Conservation (phyloP, 2,797 vertebrate genomes). For the Pseudocheirus occidentalis region DNA sequence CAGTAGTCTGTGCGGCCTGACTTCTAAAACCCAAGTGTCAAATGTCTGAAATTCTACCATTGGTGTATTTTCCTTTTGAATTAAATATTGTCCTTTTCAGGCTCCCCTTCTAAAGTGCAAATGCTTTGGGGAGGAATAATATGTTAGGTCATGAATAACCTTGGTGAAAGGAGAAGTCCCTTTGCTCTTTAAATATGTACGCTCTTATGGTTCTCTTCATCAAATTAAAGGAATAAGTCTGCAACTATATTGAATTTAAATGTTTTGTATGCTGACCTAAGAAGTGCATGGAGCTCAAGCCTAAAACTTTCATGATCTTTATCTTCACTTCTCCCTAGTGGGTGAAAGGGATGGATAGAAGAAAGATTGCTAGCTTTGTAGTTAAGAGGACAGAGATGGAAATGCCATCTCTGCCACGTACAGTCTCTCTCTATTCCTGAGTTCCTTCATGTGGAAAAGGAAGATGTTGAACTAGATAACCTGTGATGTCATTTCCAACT, state of each 20-base stretch:
- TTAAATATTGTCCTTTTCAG: not conserved
- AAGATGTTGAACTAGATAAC: not conserved
- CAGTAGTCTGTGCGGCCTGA: not conserved
- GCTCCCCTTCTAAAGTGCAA: not conserved
- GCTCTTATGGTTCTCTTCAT: not conserved
- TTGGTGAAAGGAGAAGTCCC: not conserved
- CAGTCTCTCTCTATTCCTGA: not conserved
- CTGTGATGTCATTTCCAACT: not conserved
- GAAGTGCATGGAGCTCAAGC: not conserved
- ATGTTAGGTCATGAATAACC: not conserved
- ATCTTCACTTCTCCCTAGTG: not conserved
- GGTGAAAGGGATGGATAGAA: not conserved
- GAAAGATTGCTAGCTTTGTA: not conserved
- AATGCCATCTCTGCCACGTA: not conserved
- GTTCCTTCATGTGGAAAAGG: not conserved
- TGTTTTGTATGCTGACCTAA: not conserved
- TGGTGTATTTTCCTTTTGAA: not conserved
- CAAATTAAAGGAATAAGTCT: not conserved
- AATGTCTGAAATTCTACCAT: not conserved
- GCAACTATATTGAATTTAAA: not conserved
- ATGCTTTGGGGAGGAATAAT: not conserved
- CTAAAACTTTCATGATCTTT: not conserved
- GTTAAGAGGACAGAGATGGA: not conserved
- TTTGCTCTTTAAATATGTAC: not conserved
- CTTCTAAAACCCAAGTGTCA: not conserved